phyloP scores from a whole-genome alignment of 2,797 vertebrate species.

The Diglossa cyanea region DNA sequence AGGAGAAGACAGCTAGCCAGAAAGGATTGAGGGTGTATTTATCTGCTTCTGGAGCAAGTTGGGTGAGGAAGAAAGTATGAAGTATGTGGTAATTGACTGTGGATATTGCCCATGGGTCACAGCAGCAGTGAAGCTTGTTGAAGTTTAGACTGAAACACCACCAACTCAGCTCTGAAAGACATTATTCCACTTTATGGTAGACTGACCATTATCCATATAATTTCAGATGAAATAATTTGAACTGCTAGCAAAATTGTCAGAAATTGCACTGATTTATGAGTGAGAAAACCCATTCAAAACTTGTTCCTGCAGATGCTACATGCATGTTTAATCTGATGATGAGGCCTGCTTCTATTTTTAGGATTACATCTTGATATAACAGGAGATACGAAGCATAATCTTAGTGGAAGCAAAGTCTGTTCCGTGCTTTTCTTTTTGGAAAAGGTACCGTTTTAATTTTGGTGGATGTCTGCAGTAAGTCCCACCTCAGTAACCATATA shows the following conservation, averaged over 20 bases:
- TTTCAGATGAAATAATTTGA: slow-evolving; percentile 1
- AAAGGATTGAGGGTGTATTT: neutral
- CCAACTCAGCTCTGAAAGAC: neutral
- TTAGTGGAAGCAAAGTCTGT: neutral
- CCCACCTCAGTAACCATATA: neutral
- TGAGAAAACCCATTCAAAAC: neutral
- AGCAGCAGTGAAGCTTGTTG: neutral
- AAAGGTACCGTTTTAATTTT: neutral
- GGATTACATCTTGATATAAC: neutral
- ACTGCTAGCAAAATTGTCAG: neutral
- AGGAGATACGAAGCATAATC: neutral
- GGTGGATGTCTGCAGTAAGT: neutral
- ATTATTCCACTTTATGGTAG: neutral
- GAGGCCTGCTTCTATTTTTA: neutral
- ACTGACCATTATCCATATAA: neutral
- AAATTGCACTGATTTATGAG: neutral
- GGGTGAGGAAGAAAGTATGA: neutral
- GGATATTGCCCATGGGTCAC: neutral
- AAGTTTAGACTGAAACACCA: neutral
- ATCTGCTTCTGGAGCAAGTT: neutral
- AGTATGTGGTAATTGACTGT: neutral
- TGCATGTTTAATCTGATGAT: neutral
- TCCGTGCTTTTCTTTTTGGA: neutral
- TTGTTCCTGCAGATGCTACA: neutral
- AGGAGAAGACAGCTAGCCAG: neutral